Conservation (phyloP, 2,113 vertebrate species). For the Thamnophis sirtalis region DNA sequence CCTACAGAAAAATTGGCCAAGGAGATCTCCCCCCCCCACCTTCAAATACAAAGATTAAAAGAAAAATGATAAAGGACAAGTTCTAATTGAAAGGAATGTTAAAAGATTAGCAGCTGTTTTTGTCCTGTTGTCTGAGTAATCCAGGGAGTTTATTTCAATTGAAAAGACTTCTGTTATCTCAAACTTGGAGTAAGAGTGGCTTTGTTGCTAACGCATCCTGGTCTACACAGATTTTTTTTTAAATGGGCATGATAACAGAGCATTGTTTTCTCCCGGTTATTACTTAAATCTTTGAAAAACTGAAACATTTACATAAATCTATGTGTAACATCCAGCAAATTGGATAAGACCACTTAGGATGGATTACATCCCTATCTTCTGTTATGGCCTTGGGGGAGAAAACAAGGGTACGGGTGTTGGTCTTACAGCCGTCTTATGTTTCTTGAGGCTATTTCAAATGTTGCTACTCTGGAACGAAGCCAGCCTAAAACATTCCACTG, state of each 20-base stretch:
- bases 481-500: background rate
- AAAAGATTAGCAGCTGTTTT: background rate
- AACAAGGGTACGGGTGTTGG: background rate
- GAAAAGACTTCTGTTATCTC: background rate
- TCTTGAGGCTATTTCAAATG: background rate
- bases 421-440: background rate
- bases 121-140: background rate
- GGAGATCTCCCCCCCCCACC: background rate
- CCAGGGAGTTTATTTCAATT: background rate
- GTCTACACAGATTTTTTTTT: background rate
- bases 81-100: background rate
- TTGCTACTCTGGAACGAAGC: background rate
- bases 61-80: background rate
- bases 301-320: background rate
- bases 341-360: background rate
- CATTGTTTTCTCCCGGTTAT: background rate
- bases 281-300: background rate
- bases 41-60: background rate
- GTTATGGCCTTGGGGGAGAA: background rate
- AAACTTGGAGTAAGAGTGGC: background rate
- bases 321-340: background rate
- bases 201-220: background rate
- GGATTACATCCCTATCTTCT: background rate
- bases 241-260: background rate
- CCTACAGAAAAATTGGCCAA: background rate